Base-by-base conservation (phyloP, 2,113 vertebrate genomes). In the Platichthys stellatus region DNA sequence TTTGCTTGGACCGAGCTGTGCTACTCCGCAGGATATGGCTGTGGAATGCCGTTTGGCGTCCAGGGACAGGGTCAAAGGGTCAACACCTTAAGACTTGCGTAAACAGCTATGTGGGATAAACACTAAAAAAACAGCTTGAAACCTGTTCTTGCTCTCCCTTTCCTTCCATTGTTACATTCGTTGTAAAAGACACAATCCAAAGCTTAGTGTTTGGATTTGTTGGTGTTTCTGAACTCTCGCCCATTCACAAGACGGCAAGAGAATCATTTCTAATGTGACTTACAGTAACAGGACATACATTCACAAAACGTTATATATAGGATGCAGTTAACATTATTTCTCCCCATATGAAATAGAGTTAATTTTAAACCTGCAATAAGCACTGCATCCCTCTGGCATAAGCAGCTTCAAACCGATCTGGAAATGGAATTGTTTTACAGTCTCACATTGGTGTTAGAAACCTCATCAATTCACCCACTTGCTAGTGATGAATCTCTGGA, bases 1-100 rank as follows among this genome's bases (percentile, higher is more conserved):
- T 10, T 80, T 26, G 4, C 66, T 53, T 35, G 54, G 57, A 67
- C 57, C 4, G 38, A 61, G 10, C 23, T 21, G 47, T 31, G 51
- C 49, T 63, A 14, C 64, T 45, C 23, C 28, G 21, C 38, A 51
- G 45, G 58, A 79, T n/a, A 58, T 1, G 1, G 9, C 71, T 40
- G 28, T 76, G 81, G 74, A 86, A 85, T 78, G 72, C 28, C 49
- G 62, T 71, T 68, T 56, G 69, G 64, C 58, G 66, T 68, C 31
- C 49, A 24, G 72, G 67, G 66, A 75, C 60, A 12, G 7, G 64
- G 81, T 66, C 74, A 66, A 12, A 3, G 69, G 80, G 64, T 65
- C 43, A 26, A 21, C 31, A 69, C 2, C 51, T 75, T 14, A 70
- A 76, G 53, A 69, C 63, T 53, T 74, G 60, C 38, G 78, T 72